A percentile compares a stretch with the other conserved stretches of the same genome.
Evolutionary conservation across 2,797 vertebrate genomes (phyloP).

Genomic region (Etheostoma perlongum): DNA sequence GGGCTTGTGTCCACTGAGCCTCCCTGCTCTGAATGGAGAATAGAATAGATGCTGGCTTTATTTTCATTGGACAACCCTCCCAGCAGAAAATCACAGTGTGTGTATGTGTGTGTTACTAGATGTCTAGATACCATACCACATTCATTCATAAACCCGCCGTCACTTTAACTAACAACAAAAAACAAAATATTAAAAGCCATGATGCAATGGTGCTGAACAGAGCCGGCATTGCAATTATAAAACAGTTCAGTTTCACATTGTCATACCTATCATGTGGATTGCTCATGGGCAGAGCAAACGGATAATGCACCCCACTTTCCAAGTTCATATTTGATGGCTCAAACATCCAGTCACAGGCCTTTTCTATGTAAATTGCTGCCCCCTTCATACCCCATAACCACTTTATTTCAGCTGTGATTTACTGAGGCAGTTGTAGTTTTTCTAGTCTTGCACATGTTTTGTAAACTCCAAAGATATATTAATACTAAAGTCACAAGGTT

Average conservation of each 20-base stretch:
- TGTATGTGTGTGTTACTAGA: conserved; percentile 28
- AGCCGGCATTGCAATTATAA: neutral
- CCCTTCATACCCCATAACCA: neutral
- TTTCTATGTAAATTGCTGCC: neutral
- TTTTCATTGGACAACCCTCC: conserved; percentile 64
- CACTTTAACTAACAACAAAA: neutral
- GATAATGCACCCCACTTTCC: neutral
- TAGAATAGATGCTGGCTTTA: conserved; percentile 65
- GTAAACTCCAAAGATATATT: neutral
- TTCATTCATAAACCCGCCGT: conserved; percentile 56
- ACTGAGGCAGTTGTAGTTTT: neutral
- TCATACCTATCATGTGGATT: neutral
- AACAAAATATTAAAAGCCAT: neutral
- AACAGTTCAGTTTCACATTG: neutral
- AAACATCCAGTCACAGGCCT: neutral
- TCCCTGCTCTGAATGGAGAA: conserved; percentile 50
- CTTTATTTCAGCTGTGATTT: neutral
- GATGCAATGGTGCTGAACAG: neutral
- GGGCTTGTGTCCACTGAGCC: conserved; percentile 72
- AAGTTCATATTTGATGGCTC: conserved; percentile 4
- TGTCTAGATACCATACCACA: conserved; percentile 51
- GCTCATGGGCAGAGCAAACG: neutral
- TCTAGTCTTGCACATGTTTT: neutral
- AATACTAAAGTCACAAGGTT: neutral
- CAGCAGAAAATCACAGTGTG: conserved; percentile 50